Conservation (phyloP, 2,888 invertebrate species). For the Marronus borbonicus region DNA sequence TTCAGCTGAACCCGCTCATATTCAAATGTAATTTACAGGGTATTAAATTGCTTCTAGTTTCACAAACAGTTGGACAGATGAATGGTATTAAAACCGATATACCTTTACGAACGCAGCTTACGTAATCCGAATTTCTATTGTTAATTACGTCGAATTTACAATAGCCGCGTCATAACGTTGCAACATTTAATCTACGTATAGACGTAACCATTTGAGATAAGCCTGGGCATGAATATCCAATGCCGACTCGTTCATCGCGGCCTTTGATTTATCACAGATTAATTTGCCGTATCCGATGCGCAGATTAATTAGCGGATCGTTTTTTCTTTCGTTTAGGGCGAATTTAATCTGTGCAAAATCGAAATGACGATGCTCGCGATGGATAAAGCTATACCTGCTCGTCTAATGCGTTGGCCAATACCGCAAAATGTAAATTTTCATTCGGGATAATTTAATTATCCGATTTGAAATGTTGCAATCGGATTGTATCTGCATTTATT, state of each 20-base stretch:
- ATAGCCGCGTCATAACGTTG: too few relatives aligned
- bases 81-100: too few relatives aligned
- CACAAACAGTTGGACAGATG: too few relatives aligned
- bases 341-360: not conserved
- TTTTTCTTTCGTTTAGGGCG: not conserved
- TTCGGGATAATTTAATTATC: not conserved
- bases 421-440: not conserved
- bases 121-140: too few relatives aligned
- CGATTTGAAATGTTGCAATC: not conserved
- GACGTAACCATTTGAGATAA: not conserved
- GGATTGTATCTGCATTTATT: not conserved
- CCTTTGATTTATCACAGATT: not conserved
- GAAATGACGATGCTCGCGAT: not conserved
- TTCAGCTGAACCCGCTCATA: too few relatives aligned
- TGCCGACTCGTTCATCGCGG: not conserved
- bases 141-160: too few relatives aligned
- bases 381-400: not conserved
- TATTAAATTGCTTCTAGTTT: too few relatives aligned
- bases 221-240: not conserved
- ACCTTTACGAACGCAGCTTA: too few relatives aligned
- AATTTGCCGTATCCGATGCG: not conserved
- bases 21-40: too few relatives aligned
- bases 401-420: not conserved
- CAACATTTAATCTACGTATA: too few relatives aligned
- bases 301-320: conserved; percentile 4